A percentile compares a stretch with the other conserved stretches of the same genome.
phyloP scores from a whole-genome alignment of 2,888 invertebrate genomes.

The Lumbricus terrestris region DNA sequence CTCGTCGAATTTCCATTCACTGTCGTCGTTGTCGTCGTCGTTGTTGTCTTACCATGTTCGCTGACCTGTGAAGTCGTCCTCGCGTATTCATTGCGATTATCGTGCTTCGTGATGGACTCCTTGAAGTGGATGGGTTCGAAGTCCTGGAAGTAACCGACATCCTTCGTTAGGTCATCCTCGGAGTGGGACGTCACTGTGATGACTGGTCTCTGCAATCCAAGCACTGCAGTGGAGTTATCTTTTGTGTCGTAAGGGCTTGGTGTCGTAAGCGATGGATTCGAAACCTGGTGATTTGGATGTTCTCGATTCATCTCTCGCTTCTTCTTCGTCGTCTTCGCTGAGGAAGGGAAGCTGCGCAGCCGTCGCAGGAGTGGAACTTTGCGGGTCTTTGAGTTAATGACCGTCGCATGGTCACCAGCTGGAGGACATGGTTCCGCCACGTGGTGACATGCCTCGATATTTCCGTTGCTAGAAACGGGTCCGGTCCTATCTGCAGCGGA shows the following conservation, averaged over 20 bases:
- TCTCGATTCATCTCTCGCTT: neutral
- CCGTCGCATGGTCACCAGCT: neutral
- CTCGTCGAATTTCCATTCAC: constrained; percentile 25
- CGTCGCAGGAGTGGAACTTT: neutral
- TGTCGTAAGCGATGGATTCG: neutral
- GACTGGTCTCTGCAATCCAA: constrained; percentile 11
- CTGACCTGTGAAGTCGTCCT: neutral
- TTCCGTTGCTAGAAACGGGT: neutral
- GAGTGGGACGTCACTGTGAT: constrained; percentile 29
- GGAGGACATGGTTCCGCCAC: neutral
- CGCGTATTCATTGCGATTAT: neutral
- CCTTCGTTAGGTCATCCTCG: constrained; percentile 23
- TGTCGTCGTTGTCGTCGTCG: neutral
- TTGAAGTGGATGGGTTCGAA: constrained; percentile 8
- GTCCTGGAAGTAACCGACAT: neutral
- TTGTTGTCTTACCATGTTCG: neutral
- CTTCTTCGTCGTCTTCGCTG: neutral
- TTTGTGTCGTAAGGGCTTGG: neutral
- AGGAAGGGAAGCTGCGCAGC: neutral
- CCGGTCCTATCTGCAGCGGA: neutral
- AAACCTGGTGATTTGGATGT: neutral
- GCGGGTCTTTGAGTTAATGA: neutral
- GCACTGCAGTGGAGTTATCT: neutral
- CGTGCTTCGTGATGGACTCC: neutral
- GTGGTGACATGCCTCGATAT: neutral